A percentile compares a stretch with the other conserved stretches of the same genome.
These are phyloP conservation scores for Gnatocerus cornutus DNA, from an alignment of 2,888 invertebrate species.

Conservation along the genomic window DNA sequence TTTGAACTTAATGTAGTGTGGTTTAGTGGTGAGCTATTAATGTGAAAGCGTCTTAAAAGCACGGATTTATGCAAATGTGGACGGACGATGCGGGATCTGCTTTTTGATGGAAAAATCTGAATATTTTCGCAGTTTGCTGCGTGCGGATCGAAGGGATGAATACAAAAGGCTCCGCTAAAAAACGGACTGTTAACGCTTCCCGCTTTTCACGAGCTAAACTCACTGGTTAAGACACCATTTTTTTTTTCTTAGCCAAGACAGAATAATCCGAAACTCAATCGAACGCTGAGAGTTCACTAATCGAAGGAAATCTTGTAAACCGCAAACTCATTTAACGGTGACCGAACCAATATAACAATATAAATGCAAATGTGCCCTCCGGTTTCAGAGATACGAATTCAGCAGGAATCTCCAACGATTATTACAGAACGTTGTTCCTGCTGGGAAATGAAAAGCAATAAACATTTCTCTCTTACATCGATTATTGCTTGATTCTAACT, in stretches of 20 bases:
- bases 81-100: constrained; percentile 22
- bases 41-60: constrained; percentile 41
- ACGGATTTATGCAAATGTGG: constrained; percentile 36
- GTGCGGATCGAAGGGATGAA: constrained; percentile 2
- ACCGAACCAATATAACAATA: constrained; percentile 23
- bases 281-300: constrained; percentile 3
- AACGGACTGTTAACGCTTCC: background rate
- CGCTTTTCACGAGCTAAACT: background rate
- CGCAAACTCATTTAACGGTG: constrained; percentile 26
- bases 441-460: constrained; percentile 1
- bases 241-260: no score
- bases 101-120: constrained; percentile 21
- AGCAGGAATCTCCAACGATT: constrained; percentile 1
- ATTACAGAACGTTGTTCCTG: background rate
- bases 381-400: background rate
- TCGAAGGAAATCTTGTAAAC: constrained; percentile 18
- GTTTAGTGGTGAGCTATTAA: constrained; percentile 37
- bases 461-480: constrained; percentile 6
- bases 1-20: constrained; percentile 39
- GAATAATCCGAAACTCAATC: background rate
- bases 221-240: no score
- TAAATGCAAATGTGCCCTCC: constrained; percentile 24
- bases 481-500: constrained; percentile 5
- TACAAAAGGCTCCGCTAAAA: background rate
- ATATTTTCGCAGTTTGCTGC: constrained; percentile 32